Conservation (phyloP, 2,113 vertebrate genomes). For the Scomber japonicus region DNA sequence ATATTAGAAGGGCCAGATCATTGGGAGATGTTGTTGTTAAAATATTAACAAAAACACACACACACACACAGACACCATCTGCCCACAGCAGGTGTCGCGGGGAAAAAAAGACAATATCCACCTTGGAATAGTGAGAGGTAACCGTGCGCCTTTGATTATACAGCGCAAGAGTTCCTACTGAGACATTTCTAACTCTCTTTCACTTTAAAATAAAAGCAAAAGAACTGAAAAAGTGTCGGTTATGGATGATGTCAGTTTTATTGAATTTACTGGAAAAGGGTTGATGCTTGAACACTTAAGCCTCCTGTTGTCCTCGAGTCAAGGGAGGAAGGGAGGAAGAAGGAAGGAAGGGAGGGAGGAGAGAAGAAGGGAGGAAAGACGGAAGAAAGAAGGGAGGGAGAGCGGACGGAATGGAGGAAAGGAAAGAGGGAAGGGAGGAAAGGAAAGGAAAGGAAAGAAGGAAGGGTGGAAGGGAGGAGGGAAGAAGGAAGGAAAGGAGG, state of each 20-base stretch:
- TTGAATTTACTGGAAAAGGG: neutral
- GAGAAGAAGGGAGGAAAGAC: no score
- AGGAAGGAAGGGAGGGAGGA: no score
- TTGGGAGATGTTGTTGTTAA: conserved; percentile 18
- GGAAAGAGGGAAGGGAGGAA: no score
- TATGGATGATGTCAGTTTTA: neutral
- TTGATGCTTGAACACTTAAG: neutral
- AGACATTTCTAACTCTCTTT: neutral
- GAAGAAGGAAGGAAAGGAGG: no score
- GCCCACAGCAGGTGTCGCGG: conserved; percentile 33
- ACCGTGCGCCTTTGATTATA: neutral
- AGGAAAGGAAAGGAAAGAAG: no score
- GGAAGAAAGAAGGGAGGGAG: no score
- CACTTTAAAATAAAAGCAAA: neutral
- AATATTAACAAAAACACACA: conserved; percentile 21
- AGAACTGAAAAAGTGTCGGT: neutral
- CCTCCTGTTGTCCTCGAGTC: no score
- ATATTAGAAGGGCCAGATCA: conserved; percentile 11
- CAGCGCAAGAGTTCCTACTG: neutral
- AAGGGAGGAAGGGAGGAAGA: no score
- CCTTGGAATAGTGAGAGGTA: neutral
- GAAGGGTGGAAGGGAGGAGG: no score
- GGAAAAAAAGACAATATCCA: conserved; percentile 5
- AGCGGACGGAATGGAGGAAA: no score
- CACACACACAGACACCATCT: conserved; percentile 23